A percentile compares a stretch with the other conserved stretches of the same genome.
These are phyloP conservation scores for Pipistrellus nathusii DNA, from an alignment of 2,797 vertebrate species.

Conservation along the genomic window DNA sequence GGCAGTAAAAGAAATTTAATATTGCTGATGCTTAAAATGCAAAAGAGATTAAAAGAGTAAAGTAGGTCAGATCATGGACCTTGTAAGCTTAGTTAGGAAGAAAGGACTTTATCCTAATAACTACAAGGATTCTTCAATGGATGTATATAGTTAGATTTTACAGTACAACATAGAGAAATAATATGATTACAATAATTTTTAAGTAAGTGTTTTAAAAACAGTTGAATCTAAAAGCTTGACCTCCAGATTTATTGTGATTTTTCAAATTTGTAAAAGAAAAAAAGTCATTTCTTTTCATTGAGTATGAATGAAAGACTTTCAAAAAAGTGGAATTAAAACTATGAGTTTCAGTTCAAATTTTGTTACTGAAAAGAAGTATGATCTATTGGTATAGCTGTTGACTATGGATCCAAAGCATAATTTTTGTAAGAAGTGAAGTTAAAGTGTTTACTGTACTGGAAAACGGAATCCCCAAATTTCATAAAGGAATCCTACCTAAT, in stretches of 20 bases:
- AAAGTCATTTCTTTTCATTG: not conserved
- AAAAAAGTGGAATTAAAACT: not conserved
- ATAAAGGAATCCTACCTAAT: not conserved
- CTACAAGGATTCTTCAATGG: not conserved
- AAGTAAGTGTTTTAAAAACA: not conserved
- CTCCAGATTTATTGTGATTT: not conserved
- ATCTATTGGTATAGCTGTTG: not conserved
- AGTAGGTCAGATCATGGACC: not conserved
- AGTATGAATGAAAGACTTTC: not conserved
- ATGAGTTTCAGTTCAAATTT: not conserved
- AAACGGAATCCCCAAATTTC: not conserved
- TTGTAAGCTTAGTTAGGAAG: not conserved
- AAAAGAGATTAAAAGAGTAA: not conserved
- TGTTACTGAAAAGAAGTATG: conserved; percentile 22
- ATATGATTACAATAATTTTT: not conserved
- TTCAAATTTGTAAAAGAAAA: conserved; percentile 14
- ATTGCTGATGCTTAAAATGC: not conserved
- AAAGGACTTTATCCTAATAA: not conserved
- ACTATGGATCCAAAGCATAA: conserved; percentile 15
- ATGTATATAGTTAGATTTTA: not conserved
- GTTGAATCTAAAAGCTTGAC: not conserved
- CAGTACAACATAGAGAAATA: not conserved
- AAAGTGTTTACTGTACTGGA: not conserved
- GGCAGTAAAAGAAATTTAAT: not conserved
- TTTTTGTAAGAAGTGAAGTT: conserved; percentile 7